Evolutionary conservation across 2,888 invertebrate genomes (phyloP).

Genomic region (Papilio demoleus): DNA sequence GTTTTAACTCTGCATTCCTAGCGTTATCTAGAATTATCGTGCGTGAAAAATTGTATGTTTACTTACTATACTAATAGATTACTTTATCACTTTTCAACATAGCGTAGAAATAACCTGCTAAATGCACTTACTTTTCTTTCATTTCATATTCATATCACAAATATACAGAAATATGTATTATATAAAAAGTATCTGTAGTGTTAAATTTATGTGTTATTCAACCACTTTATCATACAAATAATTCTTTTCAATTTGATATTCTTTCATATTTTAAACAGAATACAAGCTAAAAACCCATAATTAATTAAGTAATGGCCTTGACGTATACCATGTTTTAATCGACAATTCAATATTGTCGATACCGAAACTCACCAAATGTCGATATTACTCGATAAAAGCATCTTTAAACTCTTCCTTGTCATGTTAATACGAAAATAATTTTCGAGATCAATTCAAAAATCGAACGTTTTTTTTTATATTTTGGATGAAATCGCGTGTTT

Average conservation of each 20-base stretch:
- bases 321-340: constrained; percentile 2
- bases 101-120: constrained; percentile 35
- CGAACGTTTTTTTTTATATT: constrained; percentile 36
- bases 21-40: constrained; percentile 63
- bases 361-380: constrained; percentile 44
- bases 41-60: constrained; percentile 59
- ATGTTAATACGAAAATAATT: constrained; percentile 49
- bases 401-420: constrained; percentile 47
- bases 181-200: too few species aligned
- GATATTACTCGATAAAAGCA: constrained; percentile 56
- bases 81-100: constrained; percentile 51
- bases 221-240: too few species aligned
- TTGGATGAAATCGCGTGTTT: constrained; percentile 42
- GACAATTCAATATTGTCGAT: constrained; percentile 3
- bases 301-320: constrained; percentile 23
- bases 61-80: too few species aligned
- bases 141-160: too few species aligned
- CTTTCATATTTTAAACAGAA: constrained; percentile 6
- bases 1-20: constrained; percentile 49
- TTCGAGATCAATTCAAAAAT: constrained; percentile 25
- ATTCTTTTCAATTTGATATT: neutral
- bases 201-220: too few species aligned
- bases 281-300: constrained; percentile 14
- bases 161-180: too few species aligned
- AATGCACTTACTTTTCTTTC: too few species aligned